Conservation (phyloP, 2,797 vertebrate genomes). For the Anguilla marmorata region DNA sequence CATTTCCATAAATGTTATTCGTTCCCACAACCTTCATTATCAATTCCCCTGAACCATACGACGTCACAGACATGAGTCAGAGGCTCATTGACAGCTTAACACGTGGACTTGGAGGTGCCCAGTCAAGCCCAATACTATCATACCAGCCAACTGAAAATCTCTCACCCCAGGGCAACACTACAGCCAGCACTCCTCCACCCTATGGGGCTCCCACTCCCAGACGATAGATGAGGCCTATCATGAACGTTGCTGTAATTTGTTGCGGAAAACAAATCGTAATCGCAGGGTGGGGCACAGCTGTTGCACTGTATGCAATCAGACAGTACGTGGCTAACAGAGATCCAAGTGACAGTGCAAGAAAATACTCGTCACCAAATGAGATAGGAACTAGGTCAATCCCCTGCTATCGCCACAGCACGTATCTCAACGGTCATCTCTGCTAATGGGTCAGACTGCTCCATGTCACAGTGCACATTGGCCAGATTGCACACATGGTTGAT, state of each 20-base stretch:
- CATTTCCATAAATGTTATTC: too few species aligned
- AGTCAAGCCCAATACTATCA: too few species aligned
- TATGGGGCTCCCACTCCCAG: not conserved
- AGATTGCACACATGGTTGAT: not conserved
- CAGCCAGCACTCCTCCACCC: too few species aligned
- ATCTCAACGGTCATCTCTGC: not conserved
- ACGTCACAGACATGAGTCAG: too few species aligned
- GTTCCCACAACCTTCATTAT: too few species aligned
- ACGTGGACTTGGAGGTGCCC: too few species aligned
- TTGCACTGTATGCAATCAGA: not conserved
- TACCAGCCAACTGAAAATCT: too few species aligned
- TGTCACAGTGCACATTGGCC: not conserved
- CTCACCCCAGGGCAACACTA: too few species aligned
- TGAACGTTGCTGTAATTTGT: not conserved
- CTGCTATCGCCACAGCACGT: not conserved
- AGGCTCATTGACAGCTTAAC: too few species aligned
- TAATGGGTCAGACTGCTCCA: not conserved
- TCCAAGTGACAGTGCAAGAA: not conserved
- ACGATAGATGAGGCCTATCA: not conserved
- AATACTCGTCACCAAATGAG: not conserved
- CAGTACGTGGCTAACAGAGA: not conserved
- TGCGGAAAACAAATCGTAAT: not conserved
- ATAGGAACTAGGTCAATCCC: not conserved
- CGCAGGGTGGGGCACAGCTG: not conserved
- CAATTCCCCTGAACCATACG: too few species aligned